phyloP scores from a whole-genome alignment of 2,888 invertebrate species.

The Emmelina monodactyla region DNA sequence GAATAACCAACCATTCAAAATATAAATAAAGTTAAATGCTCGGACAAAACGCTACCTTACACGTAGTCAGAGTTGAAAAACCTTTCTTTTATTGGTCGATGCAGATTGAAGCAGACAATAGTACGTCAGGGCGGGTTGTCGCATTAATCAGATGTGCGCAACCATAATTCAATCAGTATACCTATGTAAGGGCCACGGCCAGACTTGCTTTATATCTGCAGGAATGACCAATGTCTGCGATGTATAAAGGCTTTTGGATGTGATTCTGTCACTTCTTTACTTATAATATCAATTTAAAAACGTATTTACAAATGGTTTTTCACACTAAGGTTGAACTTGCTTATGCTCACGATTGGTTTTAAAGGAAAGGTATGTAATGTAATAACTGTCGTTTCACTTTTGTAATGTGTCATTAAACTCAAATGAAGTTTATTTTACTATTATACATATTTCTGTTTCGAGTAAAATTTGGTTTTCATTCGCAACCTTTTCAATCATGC shows the following conservation, averaged over 20 bases:
- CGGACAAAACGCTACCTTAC: slow-evolving; percentile 35
- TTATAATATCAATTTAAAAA: neutral
- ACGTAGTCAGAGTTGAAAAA: slow-evolving; percentile 21
- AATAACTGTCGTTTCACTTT: too few species aligned
- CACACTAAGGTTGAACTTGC: too few species aligned
- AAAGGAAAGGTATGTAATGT: too few species aligned
- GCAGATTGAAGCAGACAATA: slow-evolving; percentile 59
- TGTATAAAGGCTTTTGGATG: slow-evolving; percentile 25
- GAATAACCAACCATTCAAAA: slow-evolving; percentile 2
- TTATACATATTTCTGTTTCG: too few species aligned
- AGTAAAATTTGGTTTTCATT: too few species aligned
- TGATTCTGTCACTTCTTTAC: slow-evolving; percentile 19
- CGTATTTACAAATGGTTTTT: neutral
- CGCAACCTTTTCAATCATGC: too few species aligned
- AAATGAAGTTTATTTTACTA: too few species aligned
- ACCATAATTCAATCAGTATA: slow-evolving; percentile 61
- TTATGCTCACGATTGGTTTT: too few species aligned
- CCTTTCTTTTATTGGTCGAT: slow-evolving; percentile 40
- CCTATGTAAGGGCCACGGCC: slow-evolving; percentile 28
- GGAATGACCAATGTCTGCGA: slow-evolving; percentile 39
- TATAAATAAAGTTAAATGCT: neutral
- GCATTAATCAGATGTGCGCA: slow-evolving; percentile 63
- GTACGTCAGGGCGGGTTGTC: slow-evolving; percentile 56
- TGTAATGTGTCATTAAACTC: too few species aligned
- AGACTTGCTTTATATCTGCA: slow-evolving; percentile 39